These are phyloP conservation scores for Didymodactylos carnosus DNA, from an alignment of 2,888 invertebrate genomes.

Conservation along the genomic window DNA sequence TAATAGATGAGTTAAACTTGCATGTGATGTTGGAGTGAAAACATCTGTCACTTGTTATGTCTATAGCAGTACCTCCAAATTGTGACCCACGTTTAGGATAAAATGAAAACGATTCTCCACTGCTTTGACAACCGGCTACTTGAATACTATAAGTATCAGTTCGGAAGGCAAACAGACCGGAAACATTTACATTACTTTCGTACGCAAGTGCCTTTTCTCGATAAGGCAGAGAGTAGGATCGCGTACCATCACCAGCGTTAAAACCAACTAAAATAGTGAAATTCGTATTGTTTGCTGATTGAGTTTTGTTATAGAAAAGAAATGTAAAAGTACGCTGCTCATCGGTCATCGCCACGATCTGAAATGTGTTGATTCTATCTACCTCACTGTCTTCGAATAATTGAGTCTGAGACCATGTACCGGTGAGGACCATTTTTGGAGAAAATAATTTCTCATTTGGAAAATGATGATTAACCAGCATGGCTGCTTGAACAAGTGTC, in stretches of 20 bases:
- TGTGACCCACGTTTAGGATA: background rate
- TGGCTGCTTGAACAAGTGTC: background rate
- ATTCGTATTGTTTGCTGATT: background rate
- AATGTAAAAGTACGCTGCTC: background rate
- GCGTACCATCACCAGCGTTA: constrained; percentile 1
- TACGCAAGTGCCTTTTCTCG: background rate
- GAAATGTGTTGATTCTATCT: constrained; percentile 16
- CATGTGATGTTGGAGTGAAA: background rate
- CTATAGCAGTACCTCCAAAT: background rate
- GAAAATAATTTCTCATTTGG: background rate
- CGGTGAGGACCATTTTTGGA: background rate
- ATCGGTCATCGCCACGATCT: constrained; percentile 17
- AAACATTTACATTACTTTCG: background rate
- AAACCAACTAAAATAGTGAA: background rate
- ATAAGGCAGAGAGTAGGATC: background rate
- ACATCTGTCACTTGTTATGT: background rate
- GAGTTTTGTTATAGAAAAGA: background rate
- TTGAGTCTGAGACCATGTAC: background rate
- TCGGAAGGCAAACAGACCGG: background rate
- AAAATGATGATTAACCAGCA: background rate
- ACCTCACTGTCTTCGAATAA: background rate
- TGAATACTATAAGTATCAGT: background rate
- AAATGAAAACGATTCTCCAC: background rate
- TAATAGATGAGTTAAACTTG: background rate
- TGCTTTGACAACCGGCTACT: background rate